Base-by-base conservation (phyloP, 2,888 invertebrate species). In the Apodemia mormo region DNA sequence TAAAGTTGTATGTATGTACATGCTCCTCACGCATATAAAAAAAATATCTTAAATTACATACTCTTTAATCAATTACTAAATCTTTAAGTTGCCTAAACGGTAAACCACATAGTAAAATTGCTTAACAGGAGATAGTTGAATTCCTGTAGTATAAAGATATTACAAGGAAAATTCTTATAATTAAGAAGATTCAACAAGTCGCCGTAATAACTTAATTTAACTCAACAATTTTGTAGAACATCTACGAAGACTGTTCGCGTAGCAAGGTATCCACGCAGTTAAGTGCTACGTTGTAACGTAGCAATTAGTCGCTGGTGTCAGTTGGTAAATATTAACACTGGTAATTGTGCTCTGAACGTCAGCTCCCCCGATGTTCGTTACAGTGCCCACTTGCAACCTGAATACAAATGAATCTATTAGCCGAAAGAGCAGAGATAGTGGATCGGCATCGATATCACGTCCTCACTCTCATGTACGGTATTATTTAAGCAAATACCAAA, bases 361-460 rank as follows among this genome's bases (percentile, higher is more conserved):
- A 89, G 90, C 87, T 80, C 83, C 85, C 85, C 84, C 85, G 85
- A 89, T 89, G 91, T 92, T 92, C 91, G 90, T 91, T 92, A 92
- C 90, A 86, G 86, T 84, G 84, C 81, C 84, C 85, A 87, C 86
- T 87, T 85, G 88, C 88, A 87, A 83, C 85, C 88, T 85, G 92
- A 92, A 92, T 92, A 92, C 92, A 92, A 92, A 92, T 92, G 90
- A 91, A 90, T 86, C 88, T 85, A 92, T 92, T 92, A 92, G 85
- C 85, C 82, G 86, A 87, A 89, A 87, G 83, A 86, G 87, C 85
- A 81, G 83, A 83, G 89, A 88, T 88, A 86, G 85, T 85, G 83
- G 83, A 87, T 87, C 86, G 84, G 83, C 83, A 78, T 76, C 76
- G 83, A 84, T 84, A 87, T 86, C 87, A 90, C 87, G 86, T 86